Base-by-base conservation (phyloP, 2,888 invertebrate species). In the Pachycephus smyrnensis region DNA sequence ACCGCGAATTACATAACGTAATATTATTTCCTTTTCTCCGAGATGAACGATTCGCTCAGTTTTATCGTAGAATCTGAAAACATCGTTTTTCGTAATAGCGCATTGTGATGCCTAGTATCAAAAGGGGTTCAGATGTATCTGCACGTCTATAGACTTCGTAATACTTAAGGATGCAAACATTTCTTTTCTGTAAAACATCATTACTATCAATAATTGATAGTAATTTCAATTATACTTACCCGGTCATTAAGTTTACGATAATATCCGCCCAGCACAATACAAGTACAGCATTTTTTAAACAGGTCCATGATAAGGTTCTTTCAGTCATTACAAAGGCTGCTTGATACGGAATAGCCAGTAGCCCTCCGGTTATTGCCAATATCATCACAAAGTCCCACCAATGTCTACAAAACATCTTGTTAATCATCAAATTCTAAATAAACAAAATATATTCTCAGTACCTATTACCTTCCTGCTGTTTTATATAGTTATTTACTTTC, bases 311-410 rank as follows among this genome's bases (percentile, higher is more conserved):
- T 4, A 12, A 3, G 12, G 76, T 78, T 69, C 76, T 75, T 1
- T 73, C 37, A 0, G 37, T 69, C 80, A 89, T 85, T 76, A 87
- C 85, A 76, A 90, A 92, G 6, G 90, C 86, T 9, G 89, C 88
- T 68, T 90, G 87, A 78, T 89, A 88, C 0, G 92, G 92, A 36
- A 90, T 80, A 35, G 84, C 73, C n/a, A 91, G 69, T 55, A 91
- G 83, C 73, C 88, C 82, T 30, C 79, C 71, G 0, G 85, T 84
- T 68, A 89, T 85, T 33, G 87, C 78, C 23, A 88, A 9, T 23
- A 91, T 86, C 90, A 92, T 91, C 32, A 87, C 73, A 73, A 88
- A 81, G 79, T 90, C 86, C 92, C 92, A 92, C 82, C 80, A 89
- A 74, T 87, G 85, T 76, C 92, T 92, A 80, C 4, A 85, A 84